Base-by-base conservation (phyloP, 2,113 vertebrate species). In the Lagopus muta region DNA sequence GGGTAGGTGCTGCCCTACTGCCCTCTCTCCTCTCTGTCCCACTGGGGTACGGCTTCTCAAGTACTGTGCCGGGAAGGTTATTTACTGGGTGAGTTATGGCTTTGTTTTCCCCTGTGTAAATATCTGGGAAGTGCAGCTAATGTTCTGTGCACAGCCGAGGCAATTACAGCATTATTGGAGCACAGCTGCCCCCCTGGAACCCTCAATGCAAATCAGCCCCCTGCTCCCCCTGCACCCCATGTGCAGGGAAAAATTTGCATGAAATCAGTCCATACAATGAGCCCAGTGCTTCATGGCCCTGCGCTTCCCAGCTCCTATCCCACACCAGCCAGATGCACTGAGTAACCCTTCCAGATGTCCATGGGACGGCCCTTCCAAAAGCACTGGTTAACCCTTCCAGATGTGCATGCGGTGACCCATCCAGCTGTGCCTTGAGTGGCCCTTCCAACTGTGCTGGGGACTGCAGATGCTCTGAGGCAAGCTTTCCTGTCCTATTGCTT, bases 31-130 rank as follows among this genome's bases (percentile, higher is more conserved):
- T n/a, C 55, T 11, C 55, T 12, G 18, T 32, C 32, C 32, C 32
- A 32, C 30, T n/a, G 32, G 34, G 34, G 40, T 45, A 73, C 32
- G 0, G 7, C 8, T 82, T 27, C 60, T 27, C 0, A 2, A 45
- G 78, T 1, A 0, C 69, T 0, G 1, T 0, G 18, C 89, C 65
- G 77, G 47, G 64, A 65, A 94, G 82, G 40, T 91, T 17, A 91
- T 92, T 95, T 94, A 80, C 74, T 74, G 54, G 78, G 91, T 92
- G 95, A 97, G 79, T 93, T 95, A 96, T 94, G 93, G 74, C 93
- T 96, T 86, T 94, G 89, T 94, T 94, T 97, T 94, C 93, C 76
- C 76, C 16, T 91, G 89, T 94, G 94, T 92, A 96, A 95, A 95
- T 94, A 94, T 80, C 69, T 91, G 79, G 82, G 91, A 95, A 95